Conservation (phyloP, 2,113 vertebrate species). For the Eretmochelys imbricata region DNA sequence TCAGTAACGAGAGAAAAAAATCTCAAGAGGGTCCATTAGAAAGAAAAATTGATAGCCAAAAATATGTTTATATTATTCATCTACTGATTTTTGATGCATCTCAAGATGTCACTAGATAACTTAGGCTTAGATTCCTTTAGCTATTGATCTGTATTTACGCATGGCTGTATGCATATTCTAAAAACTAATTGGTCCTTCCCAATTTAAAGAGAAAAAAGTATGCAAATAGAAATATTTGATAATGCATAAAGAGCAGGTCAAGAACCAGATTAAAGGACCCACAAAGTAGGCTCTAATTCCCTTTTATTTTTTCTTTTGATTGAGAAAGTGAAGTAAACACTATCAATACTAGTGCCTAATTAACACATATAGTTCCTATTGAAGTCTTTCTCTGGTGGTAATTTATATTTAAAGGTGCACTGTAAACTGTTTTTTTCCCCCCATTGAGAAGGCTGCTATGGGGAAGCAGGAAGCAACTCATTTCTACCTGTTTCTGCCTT, state of each 20-base stretch:
- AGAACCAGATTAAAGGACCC: background rate
- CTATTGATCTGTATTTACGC: constrained; percentile 29
- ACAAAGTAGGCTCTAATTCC: constrained; percentile 10
- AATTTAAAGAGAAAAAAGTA: background rate
- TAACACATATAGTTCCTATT: background rate
- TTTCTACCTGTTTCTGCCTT: background rate
- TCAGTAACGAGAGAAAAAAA: background rate
- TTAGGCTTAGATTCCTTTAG: constrained; percentile 29
- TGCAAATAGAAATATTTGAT: constrained; percentile 3
- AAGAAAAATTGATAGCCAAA: background rate
- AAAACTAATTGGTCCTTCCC: background rate
- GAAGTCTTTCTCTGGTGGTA: background rate
- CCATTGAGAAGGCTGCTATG: rapidly evolving
- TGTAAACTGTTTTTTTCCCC: background rate
- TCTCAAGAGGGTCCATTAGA: background rate
- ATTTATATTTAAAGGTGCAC: background rate
- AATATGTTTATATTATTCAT: constrained; percentile 12
- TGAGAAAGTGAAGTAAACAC: background rate
- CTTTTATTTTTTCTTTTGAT: constrained; percentile 10
- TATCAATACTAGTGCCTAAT: constrained; percentile 5
- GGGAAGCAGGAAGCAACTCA: background rate
- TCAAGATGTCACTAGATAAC: background rate
- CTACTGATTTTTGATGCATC: background rate
- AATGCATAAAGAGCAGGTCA: background rate
- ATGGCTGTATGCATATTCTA: background rate